A percentile compares a stretch with the other conserved stretches of the same genome.
phyloP scores from a whole-genome alignment of 37 sponge, comb jelly and placozoan genomes.

The Chondrosia reniformis region DNA sequence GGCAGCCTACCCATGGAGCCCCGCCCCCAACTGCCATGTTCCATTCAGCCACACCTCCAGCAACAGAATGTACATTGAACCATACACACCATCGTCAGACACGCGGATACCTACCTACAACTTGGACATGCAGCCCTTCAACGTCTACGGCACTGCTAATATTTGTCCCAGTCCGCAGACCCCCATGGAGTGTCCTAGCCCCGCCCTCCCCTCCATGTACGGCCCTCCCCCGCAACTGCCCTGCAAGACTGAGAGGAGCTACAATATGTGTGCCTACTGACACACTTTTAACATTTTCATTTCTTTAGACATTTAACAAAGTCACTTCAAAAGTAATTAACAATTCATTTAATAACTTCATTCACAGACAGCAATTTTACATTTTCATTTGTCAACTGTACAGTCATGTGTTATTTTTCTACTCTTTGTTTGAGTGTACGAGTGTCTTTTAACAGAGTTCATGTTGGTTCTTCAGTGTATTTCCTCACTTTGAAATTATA shows the following conservation, averaged over 20 bases:
- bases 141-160: not conserved
- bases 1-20: slow-evolving; percentile 2
- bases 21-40: not conserved
- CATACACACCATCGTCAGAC: not conserved
- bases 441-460: too few species aligned
- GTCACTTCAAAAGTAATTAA: not conserved
- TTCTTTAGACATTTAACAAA: not conserved
- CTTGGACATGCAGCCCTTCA: not conserved
- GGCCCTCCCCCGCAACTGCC: not conserved
- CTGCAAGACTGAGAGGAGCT: slow-evolving; percentile 23
- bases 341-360: too few species aligned
- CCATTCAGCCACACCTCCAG: too few species aligned
- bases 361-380: not conserved
- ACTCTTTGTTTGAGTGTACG: too few species aligned
- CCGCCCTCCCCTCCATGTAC: slow-evolving; percentile 23
- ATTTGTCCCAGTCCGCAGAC: not conserved
- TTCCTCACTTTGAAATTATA: too few species aligned
- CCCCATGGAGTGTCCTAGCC: slow-evolving; percentile 26
- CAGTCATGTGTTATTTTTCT: too few species aligned
- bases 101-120: not conserved
- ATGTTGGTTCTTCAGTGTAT: too few species aligned
- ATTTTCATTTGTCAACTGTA: not conserved
- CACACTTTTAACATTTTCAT: not conserved
- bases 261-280: slow-evolving; percentile 26
- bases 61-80: not conserved